Evolutionary conservation across 64 coral and sea anemone genomes (phyloP), one percentile per base, ranked within the genome.

Genomic region (Stichodactyla helianthus): DNA sequence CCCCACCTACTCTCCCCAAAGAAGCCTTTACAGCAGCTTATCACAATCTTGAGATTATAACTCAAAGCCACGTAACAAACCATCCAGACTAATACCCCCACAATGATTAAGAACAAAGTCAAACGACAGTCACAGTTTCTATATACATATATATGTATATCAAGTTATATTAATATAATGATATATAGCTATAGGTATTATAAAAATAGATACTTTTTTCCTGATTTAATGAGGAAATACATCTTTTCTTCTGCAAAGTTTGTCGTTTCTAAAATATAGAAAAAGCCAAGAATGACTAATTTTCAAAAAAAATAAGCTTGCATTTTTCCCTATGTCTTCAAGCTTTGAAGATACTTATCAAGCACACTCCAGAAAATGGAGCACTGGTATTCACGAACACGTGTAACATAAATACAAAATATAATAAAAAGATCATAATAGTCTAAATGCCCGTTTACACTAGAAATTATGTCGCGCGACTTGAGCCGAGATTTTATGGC

Each of bases 71-170:
- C 35, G 35, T 59, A 5, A 59, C 15, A 65, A 65, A 65, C 14
- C 6, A 6, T 20, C 6, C 19, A 65, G 16, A 16, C 6, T 65
- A 65, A 65, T 20, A 65, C 15, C 35, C 35, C 35, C 35, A 44
- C 35, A 44, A 44, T 44, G 18, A 6, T 18, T 16, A 19, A 16
- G 0, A 65, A 65, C 18, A 18, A 74, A 31, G 12, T 23, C 12
- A 74, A 23, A 74, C 68, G 23, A 74, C 6, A 74, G 10, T 71
- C 7, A 71, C 26, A 74, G 68, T 74, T 74, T 74, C n/a, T 74
- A 74, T 74, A 74, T 74, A 74, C 68, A 74, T 31, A 74, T 74
- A 74, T 74, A 74, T 74, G 68, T 74, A 74, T 74, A 74, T 74
- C 9, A 74, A 74, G 23, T 74, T 74, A 74, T 74, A 74, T 74